Percentiles rank a stretch among this genome's conserved stretches.
These are phyloP conservation scores for human (Homo sapiens) DNA, from an alignment of 2,113 vertebrate species.

Conservation along the genomic window DNA sequence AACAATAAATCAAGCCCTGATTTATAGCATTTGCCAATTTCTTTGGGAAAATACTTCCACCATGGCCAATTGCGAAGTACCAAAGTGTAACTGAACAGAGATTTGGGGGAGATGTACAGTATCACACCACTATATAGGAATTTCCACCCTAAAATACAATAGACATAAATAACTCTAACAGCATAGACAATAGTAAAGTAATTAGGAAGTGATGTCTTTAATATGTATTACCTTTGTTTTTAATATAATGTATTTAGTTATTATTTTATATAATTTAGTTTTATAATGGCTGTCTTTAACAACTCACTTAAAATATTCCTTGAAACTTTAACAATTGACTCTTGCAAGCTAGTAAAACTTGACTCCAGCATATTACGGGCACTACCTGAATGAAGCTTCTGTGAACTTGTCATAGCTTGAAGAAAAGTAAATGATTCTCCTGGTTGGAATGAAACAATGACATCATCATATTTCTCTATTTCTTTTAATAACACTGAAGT, in stretches of 20 bases:
- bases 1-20: neutral
- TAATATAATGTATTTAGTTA: neutral
- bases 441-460: neutral
- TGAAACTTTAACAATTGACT: neutral
- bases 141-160: neutral
- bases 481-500: neutral
- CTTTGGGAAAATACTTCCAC: neutral
- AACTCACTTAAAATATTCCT: neutral
- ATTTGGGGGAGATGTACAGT: neutral
- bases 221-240: neutral
- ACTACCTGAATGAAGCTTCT: no score
- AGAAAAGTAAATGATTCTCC: neutral
- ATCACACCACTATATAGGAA: neutral
- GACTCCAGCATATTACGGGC: no score
- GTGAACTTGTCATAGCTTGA: neutral
- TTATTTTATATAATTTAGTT: neutral
- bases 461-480: neutral
- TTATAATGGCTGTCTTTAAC: neutral
- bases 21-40: neutral
- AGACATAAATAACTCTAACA: neutral
- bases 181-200: neutral
- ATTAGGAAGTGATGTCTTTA: neutral
- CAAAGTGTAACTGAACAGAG: neutral
- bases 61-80: neutral
- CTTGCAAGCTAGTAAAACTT: neutral